Evolutionary conservation across 1,140 invertebrate species (phyloP).

Genomic region (Lepidurus arcticus): DNA sequence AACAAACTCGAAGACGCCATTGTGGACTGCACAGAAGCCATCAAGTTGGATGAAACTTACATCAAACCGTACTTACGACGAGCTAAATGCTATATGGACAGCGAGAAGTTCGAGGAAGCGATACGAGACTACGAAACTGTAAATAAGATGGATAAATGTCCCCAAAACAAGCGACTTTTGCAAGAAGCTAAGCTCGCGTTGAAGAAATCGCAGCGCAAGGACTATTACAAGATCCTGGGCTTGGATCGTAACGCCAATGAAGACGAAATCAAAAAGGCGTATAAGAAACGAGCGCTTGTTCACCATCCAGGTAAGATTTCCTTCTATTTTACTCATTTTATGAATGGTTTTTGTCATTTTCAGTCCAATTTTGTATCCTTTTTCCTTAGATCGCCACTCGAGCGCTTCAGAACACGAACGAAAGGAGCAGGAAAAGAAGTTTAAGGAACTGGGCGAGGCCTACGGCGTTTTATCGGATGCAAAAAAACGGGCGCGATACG

Average conservation of each 20-base stretch:
- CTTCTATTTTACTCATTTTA: slow-evolving; percentile 16
- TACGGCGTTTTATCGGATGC: slow-evolving; percentile 91
- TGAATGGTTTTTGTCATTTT: background rate
- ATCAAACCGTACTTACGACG: slow-evolving; percentile 79
- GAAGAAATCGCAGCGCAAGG: slow-evolving; percentile 90
- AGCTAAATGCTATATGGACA: slow-evolving; percentile 77
- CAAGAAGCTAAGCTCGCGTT: slow-evolving; percentile 80
- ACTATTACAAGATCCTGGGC: slow-evolving; percentile 95
- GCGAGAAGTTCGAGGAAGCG: slow-evolving; percentile 79
- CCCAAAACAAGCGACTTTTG: slow-evolving; percentile 66
- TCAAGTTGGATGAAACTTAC: slow-evolving; percentile 82
- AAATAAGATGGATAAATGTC: slow-evolving; percentile 68
- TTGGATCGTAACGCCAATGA: slow-evolving; percentile 74
- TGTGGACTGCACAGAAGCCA: slow-evolving; percentile 75
- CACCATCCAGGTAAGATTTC: slow-evolving; percentile 66
- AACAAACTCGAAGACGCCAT: slow-evolving; percentile 70
- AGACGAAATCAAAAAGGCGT: slow-evolving; percentile 94
- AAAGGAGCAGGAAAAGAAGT: slow-evolving; percentile 87
- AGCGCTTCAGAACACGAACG: slow-evolving; percentile 73
- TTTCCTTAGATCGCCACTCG: slow-evolving; percentile 71
- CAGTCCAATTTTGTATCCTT: background rate
- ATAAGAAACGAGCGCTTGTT: slow-evolving; percentile 80
- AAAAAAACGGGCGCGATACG: slow-evolving; percentile 84
- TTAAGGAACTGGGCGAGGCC: slow-evolving; percentile 96
- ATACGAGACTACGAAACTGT: slow-evolving; percentile 85